A percentile compares a stretch with the other conserved stretches of the same genome.
Conservation (phyloP, 35 echinoderm and acorn worm genomes). For the Hemicentrotus pulcherrimus region DNA sequence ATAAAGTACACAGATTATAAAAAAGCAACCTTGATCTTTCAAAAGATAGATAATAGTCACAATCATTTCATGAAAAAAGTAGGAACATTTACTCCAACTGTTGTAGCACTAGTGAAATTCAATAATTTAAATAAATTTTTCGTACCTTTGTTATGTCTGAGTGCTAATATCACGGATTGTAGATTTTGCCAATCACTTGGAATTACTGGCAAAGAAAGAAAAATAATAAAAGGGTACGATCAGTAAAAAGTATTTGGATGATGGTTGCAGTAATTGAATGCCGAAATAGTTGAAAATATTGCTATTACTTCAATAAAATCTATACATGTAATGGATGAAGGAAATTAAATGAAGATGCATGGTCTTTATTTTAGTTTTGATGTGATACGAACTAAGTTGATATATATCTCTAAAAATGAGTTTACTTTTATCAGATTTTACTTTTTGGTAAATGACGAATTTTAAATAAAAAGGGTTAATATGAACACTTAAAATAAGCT, state of each 20-base stretch:
- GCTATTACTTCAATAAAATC: background rate
- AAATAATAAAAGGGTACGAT: background rate
- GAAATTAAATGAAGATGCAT: background rate
- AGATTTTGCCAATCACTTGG: constrained; percentile 51
- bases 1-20: too few species aligned
- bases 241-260: background rate
- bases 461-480: too few species aligned
- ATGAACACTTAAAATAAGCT: too few species aligned
- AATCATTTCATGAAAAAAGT: too few species aligned
- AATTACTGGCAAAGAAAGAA: constrained; percentile 37
- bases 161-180: constrained; percentile 49
- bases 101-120: background rate
- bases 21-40: too few species aligned
- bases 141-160: constrained; percentile 50
- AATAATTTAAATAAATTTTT: background rate
- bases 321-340: background rate
- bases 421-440: too few species aligned
- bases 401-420: too few species aligned
- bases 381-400: too few species aligned
- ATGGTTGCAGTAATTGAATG: background rate
- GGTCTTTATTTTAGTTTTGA: background rate
- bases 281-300: background rate
- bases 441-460: too few species aligned
- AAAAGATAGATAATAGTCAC: too few species aligned
- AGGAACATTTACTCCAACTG: too few species aligned